Base-by-base conservation (phyloP, 2,888 invertebrate species). In the Cosmia pyralina region DNA sequence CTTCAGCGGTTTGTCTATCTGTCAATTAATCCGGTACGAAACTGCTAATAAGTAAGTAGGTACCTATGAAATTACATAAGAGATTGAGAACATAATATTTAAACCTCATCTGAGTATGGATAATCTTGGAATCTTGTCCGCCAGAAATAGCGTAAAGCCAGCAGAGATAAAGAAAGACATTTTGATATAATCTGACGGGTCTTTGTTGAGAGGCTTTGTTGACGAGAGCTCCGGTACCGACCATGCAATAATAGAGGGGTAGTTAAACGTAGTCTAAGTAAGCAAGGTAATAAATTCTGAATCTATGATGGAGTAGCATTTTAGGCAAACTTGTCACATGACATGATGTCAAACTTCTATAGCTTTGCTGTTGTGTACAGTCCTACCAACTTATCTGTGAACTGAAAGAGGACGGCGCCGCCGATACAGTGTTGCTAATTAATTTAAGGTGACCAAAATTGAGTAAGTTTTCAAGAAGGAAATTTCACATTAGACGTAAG, bases 181-280 rank as follows among this genome's bases (percentile, higher is more conserved):
- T 75, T 79, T 75, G 66, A 80, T 76, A 46, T 80, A 75, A 79
- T 80, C 79, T 70, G 71, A 64, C 4, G 50, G 48, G 5, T 53
- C 66, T 79, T 79, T 80, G 75, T 69, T 19, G n/a, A 22, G 38
- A n/a, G 11, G 50, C 66, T 76, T 63, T 63, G 70, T 75, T 70
- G 62, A 62, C 46, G 6, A 69, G n/a, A 59, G n/a, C n/a, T 7
- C 22, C 46, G 34, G 46, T 50, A 67, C 38, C 17, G 15, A 19
- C n/a, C 52, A n/a, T 68, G 59, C 34, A 48, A 53, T 53, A 53
- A 69, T 41, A 60, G 28, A 59, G 1, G 34, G 8, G 5, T 4
- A 63, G 19, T 48, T 28, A n/a, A 28, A 10, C 10, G 15, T 50
- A n/a, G 15, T 34, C 6, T 52, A 19, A 5, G 0, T n/a, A 8